Evolutionary conservation across 1,140 invertebrate genomes (phyloP).

Genomic region (Listronotus bonariensis): DNA sequence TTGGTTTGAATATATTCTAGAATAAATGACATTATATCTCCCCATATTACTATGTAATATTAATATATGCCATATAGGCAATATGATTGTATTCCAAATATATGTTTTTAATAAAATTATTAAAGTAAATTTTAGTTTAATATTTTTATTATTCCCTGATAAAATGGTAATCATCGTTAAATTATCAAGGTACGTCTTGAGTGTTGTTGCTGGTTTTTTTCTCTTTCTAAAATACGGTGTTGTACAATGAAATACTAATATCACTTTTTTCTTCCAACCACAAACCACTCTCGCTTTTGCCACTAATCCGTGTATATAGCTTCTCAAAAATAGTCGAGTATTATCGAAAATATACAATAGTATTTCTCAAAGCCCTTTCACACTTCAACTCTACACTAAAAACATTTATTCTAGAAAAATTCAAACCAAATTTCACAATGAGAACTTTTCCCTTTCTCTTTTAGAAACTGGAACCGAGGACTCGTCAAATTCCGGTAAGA

Average conservation of each 20-base stretch:
- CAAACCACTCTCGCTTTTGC: not conserved
- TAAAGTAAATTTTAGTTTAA: not conserved
- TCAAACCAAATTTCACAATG: conserved; percentile 11
- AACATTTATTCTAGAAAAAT: conserved; percentile 45
- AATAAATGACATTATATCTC: conserved; percentile 26
- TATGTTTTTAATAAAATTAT: conserved; percentile 10
- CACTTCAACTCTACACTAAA: too few species aligned
- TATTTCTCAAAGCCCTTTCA: not conserved
- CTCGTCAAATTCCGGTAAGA: conserved; percentile 15
- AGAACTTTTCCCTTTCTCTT: conserved; percentile 23
- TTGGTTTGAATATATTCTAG: conserved; percentile 29
- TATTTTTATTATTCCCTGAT: not conserved
- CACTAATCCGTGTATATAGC: too few species aligned
- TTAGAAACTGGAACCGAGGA: conserved; percentile 35
- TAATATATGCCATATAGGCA: not conserved
- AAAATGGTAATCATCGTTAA: too few species aligned
- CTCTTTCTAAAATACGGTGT: too few species aligned
- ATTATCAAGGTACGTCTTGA: too few species aligned
- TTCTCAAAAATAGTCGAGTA: not conserved
- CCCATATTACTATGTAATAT: conserved; percentile 1
- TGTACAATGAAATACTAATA: too few species aligned
- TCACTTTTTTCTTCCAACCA: too few species aligned
- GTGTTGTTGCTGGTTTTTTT: too few species aligned
- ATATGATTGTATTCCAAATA: not conserved
- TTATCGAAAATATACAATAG: not conserved